A percentile compares a stretch with the other conserved stretches of the same genome.
Evolutionary conservation across 2,113 vertebrate genomes (phyloP).

Genomic region (Sorex fumeus): DNA sequence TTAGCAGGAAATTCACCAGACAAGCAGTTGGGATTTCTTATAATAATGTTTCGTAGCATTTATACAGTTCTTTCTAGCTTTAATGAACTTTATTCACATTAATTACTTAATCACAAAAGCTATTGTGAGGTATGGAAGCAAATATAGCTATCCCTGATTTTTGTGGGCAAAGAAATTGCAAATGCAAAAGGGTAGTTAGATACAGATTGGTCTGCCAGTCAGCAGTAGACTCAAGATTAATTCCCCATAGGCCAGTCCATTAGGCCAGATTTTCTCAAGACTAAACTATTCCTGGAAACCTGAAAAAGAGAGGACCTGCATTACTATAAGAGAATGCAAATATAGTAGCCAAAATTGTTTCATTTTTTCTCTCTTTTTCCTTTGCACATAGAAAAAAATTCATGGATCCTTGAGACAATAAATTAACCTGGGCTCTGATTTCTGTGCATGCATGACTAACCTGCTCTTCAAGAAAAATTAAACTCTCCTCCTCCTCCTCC

Average conservation of each 20-base stretch:
- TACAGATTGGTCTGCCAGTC: conserved; percentile 19
- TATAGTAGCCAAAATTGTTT: conserved; percentile 29
- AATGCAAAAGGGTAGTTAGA: conserved; percentile 23
- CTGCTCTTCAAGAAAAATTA: not conserved
- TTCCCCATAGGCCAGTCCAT: conserved; percentile 60
- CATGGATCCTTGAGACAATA: conserved; percentile 21
- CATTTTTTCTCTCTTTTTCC: conserved; percentile 23
- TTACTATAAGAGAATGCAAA: conserved; percentile 44
- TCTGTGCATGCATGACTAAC: not conserved
- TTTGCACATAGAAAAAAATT: conserved; percentile 59
- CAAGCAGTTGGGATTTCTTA: conserved; percentile 51
- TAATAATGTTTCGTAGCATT: conserved; percentile 55
- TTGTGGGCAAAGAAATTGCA: conserved; percentile 66
- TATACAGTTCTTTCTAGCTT: conserved; percentile 60
- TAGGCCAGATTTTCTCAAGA: conserved; percentile 67
- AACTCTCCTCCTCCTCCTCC: not conserved
- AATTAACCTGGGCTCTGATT: conserved; percentile 33
- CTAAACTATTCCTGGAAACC: conserved; percentile 30
- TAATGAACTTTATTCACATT: conserved; percentile 47
- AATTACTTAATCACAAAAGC: conserved; percentile 60
- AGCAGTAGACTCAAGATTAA: conserved; percentile 48
- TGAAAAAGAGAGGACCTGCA: conserved; percentile 46
- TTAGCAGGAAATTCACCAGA: conserved; percentile 71
- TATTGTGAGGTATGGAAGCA: conserved; percentile 14
- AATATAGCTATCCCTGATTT: conserved; percentile 52